Percentiles rank a stretch among this genome's conserved stretches.
phyloP scores from a whole-genome alignment of 2,797 vertebrate genomes.

The Crocidura indochinensis region DNA sequence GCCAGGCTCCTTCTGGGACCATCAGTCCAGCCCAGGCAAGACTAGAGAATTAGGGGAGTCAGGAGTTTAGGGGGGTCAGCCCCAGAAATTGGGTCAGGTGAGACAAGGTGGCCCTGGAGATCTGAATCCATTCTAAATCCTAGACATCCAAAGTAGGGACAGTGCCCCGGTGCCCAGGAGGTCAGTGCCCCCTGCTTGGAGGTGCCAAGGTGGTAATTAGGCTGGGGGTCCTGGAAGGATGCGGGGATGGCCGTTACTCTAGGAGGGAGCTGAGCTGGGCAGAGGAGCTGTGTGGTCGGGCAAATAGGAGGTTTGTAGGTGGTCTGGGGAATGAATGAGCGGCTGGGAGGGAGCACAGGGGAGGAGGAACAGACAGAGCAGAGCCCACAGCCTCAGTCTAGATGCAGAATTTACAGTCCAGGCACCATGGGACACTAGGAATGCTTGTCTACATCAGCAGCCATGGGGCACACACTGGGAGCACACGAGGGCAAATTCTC shows the following conservation, averaged over 20 bases:
- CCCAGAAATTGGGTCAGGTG: background rate
- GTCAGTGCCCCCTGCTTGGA: slow-evolving; percentile 79
- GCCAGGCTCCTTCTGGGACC: background rate
- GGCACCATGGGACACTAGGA: background rate
- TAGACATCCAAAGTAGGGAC: slow-evolving; percentile 78
- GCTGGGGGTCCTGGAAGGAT: slow-evolving; percentile 59
- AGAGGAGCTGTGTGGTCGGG: slow-evolving; percentile 78
- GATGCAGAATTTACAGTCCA: background rate
- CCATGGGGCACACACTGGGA: background rate
- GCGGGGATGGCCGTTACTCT: slow-evolving; percentile 52
- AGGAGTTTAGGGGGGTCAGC: background rate
- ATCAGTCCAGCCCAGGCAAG: background rate
- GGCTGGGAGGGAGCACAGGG: slow-evolving; percentile 60
- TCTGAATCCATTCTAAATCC: slow-evolving; percentile 80
- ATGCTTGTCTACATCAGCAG: background rate
- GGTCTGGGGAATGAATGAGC: slow-evolving; percentile 78
- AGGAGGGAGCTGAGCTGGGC: slow-evolving; percentile 75
- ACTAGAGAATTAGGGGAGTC: background rate
- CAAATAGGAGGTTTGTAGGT: slow-evolving; percentile 83
- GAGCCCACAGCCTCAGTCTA: background rate
- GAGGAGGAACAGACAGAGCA: background rate
- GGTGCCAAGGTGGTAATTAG: slow-evolving; percentile 86
- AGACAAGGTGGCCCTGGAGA: slow-evolving; percentile 55
- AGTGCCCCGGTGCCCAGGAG: slow-evolving; percentile 74
- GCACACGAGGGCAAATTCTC: background rate